Evolutionary conservation across 2,888 invertebrate genomes (phyloP).

Genomic region (Pristionchus entomophagus): DNA sequence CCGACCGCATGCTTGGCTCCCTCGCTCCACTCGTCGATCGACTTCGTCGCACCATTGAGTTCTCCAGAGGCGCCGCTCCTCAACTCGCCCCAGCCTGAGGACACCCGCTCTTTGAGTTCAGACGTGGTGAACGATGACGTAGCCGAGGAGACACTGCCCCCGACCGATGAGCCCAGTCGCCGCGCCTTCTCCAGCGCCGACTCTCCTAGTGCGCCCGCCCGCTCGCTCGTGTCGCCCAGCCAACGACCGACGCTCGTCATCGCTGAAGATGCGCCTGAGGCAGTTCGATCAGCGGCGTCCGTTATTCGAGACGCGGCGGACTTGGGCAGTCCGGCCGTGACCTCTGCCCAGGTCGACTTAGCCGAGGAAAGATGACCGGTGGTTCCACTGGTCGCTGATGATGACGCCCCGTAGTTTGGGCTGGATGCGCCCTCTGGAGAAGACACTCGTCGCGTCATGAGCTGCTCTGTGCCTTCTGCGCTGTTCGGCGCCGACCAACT

Average conservation of each 20-base stretch:
- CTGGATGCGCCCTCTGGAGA: neutral
- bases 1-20: neutral
- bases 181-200: neutral
- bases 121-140: neutral
- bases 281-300: neutral
- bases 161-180: neutral
- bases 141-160: neutral
- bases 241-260: neutral
- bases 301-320: neutral
- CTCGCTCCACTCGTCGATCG: neutral
- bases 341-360: conserved; percentile 24
- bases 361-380: neutral
- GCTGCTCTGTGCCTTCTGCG: neutral
- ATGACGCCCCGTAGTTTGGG: neutral
- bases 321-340: neutral
- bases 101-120: neutral
- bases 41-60: neutral
- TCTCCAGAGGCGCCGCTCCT: neutral
- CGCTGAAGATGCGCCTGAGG: neutral
- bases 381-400: no score
- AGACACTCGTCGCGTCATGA: neutral
- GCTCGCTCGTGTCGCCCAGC: neutral
- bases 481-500: neutral
- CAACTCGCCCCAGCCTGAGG: neutral
- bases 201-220: neutral